Conservation (phyloP, 2,797 vertebrate species). For the Leptodactylus fallax region DNA sequence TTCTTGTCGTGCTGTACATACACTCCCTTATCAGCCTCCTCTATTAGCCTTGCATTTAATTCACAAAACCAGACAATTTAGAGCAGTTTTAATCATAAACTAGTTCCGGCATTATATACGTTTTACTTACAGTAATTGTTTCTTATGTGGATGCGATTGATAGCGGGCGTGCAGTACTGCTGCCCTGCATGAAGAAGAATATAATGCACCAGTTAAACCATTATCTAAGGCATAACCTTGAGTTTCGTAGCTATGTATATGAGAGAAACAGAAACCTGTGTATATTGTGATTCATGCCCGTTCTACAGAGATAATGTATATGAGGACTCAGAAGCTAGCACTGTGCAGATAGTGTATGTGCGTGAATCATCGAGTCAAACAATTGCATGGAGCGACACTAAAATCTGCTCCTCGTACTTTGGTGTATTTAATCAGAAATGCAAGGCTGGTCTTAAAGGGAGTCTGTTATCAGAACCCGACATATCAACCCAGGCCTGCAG, state of each 20-base stretch:
- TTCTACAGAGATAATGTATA: background rate
- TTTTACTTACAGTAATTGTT: background rate
- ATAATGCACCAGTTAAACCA: background rate
- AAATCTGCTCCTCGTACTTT: background rate
- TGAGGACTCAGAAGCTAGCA: background rate
- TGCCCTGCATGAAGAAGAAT: background rate
- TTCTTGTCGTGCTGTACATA: background rate
- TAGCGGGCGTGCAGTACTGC: background rate
- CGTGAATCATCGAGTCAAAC: background rate
- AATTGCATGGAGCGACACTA: background rate
- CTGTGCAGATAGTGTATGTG: no score
- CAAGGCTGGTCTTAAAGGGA: background rate
- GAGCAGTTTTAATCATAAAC: background rate
- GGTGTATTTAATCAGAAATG: background rate
- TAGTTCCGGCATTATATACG: background rate
- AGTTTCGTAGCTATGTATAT: background rate
- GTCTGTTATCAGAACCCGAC: no score
- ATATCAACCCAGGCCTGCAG: no score
- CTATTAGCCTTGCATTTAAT: background rate
- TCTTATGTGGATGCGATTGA: background rate
- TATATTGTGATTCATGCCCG: conserved; percentile 11
- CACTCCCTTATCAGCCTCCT: background rate
- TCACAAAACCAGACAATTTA: background rate
- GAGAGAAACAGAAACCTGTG: background rate
- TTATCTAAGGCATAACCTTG: conserved; percentile 2